Conservation (phyloP, 2,113 vertebrate species). For the Strix uralensis region DNA sequence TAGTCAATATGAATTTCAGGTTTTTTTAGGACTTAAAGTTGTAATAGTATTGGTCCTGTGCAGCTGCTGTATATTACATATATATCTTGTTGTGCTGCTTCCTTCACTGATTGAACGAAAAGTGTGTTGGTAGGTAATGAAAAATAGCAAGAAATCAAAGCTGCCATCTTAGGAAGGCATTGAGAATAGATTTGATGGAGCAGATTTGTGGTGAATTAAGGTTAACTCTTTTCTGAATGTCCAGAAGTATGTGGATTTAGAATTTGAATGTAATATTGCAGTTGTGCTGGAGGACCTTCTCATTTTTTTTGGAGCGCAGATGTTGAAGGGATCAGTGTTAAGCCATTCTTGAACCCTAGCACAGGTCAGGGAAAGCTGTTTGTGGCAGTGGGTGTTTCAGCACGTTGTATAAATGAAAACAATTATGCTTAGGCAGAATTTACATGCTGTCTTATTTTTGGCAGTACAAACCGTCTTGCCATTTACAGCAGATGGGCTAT, state of each 20-base stretch:
- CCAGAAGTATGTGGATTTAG: not conserved
- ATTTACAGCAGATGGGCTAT: not conserved
- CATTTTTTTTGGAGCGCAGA: not conserved
- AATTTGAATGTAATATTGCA: not conserved
- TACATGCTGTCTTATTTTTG: not conserved
- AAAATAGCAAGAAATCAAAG: not conserved
- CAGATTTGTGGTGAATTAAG: not conserved
- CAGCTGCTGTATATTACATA: not conserved
- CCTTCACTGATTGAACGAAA: not conserved
- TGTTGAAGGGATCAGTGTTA: not conserved
- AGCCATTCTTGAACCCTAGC: not conserved
- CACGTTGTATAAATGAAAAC: fast-evolving
- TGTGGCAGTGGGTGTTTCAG: not conserved
- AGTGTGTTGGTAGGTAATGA: not conserved
- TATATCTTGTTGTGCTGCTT: not conserved
- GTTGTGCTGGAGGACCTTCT: not conserved
- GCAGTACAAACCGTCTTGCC: not conserved
- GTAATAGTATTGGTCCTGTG: not conserved
- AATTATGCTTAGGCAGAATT: not conserved
- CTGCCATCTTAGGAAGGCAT: not conserved
- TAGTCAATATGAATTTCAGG: not conserved
- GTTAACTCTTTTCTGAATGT: not conserved
- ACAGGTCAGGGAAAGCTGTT: not conserved
- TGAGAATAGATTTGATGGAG: not conserved
- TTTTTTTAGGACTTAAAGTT: not conserved